Evolutionary conservation across 2,888 invertebrate species (phyloP), one percentile per base, ranked within the genome.

Genomic region (Smittia sp.): DNA sequence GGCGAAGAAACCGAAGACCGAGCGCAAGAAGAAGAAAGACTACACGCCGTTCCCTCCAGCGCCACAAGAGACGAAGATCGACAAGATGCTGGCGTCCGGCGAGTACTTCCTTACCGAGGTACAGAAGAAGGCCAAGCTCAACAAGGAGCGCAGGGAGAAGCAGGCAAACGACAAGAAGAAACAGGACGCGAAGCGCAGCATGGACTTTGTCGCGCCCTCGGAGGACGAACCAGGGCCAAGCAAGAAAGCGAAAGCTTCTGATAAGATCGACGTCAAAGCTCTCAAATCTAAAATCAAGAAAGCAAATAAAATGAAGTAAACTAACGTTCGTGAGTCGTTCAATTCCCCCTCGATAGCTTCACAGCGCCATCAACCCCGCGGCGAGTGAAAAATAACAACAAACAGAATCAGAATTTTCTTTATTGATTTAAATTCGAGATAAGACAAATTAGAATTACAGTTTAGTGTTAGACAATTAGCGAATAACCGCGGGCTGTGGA

Each of bases 1-100:
- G 15, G 1, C 39, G 1, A 27, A 62, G 20, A 72, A 72, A n/a
- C 72, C 58, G 2, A 96, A 95, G 79, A 90, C 94, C 80, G 93
- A 94, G 1, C 92, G 92, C 80, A 90, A 90, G 77, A 90, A 89
- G 77, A 98, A 98, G 86, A 94, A 94, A 80, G 89, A 90, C 9
- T 99, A 98, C 80, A 98, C 98, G 75, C 98, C 98, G 22, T 99
- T 98, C 87, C 98, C 99, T 74, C 98, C 98, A 1, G 87, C 94
- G 1, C 97, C 93, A 80, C 86, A 88, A 13, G 94, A 96, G 80
- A 95, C 96, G 82, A 98, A 98, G 84, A 83, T 96, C 79, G 98
- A 99, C 81, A 91, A 91, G 79, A 88, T 96, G 82, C 83, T 99
- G 79, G 96, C 93, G n/a, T 88, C 91, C 58, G 99, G 99, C 74